Percentiles rank a stretch among this genome's conserved stretches.
phyloP scores from a whole-genome alignment of 2,888 invertebrate species.

The Gymnoscelis rufifasciata region DNA sequence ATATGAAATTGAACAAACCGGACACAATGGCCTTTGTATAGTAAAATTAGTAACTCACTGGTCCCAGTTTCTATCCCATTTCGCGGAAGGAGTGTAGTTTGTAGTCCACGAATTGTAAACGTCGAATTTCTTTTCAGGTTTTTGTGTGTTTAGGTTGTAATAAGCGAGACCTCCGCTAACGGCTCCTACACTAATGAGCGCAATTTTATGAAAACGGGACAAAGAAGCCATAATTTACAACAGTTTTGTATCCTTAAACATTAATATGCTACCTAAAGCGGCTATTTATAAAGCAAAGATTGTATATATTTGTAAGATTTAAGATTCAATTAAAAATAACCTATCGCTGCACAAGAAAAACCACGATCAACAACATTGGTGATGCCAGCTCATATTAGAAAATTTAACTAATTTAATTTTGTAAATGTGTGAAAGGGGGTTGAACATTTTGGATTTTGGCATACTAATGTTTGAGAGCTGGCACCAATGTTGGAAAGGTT shows the following conservation, averaged over 20 bases:
- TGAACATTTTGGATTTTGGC: too few species aligned
- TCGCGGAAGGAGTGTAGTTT: slow-evolving; percentile 80
- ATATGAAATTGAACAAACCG: too few species aligned
- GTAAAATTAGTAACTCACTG: slow-evolving; percentile 80
- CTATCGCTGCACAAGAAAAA: background rate
- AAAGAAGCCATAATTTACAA: slow-evolving; percentile 62
- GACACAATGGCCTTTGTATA: too few species aligned
- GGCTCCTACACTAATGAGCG: slow-evolving; percentile 80
- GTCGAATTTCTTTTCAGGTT: slow-evolving; percentile 60
- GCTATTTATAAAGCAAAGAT: slow-evolving; percentile 2
- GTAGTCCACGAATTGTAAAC: slow-evolving; percentile 85
- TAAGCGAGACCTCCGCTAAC: slow-evolving; percentile 82
- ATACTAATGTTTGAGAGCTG: too few species aligned
- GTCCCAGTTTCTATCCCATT: slow-evolving; percentile 95
- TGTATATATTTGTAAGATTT: background rate
- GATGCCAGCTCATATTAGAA: too few species aligned
- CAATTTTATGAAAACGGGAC: slow-evolving; percentile 78
- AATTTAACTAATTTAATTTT: too few species aligned
- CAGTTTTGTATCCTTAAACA: slow-evolving; percentile 11
- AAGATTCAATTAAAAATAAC: slow-evolving; percentile 12
- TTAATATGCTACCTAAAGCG: slow-evolving; percentile 1
- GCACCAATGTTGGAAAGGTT: too few species aligned
- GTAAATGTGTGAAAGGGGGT: too few species aligned
- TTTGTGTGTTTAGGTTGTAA: slow-evolving; percentile 72
- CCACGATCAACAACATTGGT: background rate